Evolutionary conservation across 2,797 vertebrate genomes (phyloP), one percentile per base, ranked within the genome.

Genomic region (Etheostoma nigrum): DNA sequence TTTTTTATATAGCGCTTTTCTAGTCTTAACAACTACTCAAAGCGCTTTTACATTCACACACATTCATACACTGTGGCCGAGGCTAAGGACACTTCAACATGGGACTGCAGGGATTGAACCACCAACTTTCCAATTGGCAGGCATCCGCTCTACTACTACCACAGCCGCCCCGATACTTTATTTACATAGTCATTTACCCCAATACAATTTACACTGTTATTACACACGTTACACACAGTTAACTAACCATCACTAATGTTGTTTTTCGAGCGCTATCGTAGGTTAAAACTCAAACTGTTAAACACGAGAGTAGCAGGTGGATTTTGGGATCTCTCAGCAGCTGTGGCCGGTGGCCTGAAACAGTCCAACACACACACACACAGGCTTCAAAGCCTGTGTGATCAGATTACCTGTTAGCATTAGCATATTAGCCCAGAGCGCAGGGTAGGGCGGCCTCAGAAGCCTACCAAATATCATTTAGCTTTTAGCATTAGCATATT

Each of bases 361-460:
- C 60, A 72, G 49, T 81, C 8, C 1, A 74, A 55, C 72, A 59
- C 58, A 47, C 45, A 42, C 69, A 21, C 55, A 59, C 58, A 51
- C 44, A 42, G 67, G 84, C 89, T 89, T 90, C 88, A 91, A 87
- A 91, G 88, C 82, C 68, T 12, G 45, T 47, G 48, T 86, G 79
- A 91, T 89, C 82, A 89, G 85, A 91, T 90, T 87, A 89, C 85
- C 88, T 90, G 85, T 87, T 93, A 93, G 88, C 89, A 91, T 91
- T 93, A 92, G 88, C 91, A 92, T 90, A 87, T 90, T 91, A 93
- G 89, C 88, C 88, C 8, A 76, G 62, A 90, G 88, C 80, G 2
- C 60, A 18, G 67, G 13, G 80, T 79, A 79, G 84, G 78, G 48
- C 16, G 7, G 79, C 82, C 45, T 80, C 81, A 86, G 76, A 83